Conservation (phyloP, 2,797 vertebrate genomes). For the Peromyscus aztecus region DNA sequence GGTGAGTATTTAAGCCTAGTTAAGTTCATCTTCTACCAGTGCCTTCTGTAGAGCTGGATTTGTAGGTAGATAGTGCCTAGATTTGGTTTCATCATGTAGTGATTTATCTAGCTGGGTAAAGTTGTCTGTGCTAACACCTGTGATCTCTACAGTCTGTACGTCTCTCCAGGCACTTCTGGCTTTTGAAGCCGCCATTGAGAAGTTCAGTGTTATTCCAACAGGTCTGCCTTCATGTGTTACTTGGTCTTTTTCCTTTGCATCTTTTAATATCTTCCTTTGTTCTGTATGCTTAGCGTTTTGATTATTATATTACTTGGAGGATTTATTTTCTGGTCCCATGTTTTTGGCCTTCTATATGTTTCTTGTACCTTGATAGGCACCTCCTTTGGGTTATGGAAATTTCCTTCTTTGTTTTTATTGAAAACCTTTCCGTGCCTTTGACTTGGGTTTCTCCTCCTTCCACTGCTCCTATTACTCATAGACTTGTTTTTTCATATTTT, state of each 20-base stretch:
- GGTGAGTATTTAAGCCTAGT: not conserved
- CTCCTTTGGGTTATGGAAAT: no score
- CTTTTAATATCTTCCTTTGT: not conserved
- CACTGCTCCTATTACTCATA: not conserved
- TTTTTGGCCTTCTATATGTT: not conserved
- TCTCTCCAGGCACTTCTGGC: no score
- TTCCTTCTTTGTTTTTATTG: not conserved
- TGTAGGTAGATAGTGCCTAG: not conserved
- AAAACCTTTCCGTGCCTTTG: not conserved
- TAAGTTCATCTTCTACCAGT: not conserved
- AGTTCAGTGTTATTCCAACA: not conserved
- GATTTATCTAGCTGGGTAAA: not conserved
- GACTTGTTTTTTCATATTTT: not conserved
- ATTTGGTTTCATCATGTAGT: not conserved
- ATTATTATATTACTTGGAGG: not conserved
- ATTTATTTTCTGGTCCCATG: not conserved
- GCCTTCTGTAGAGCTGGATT: not conserved
- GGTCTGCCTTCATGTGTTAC: not conserved
- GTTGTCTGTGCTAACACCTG: not conserved
- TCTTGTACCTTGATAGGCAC: not conserved
- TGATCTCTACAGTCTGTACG: not conserved
- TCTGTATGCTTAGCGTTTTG: not conserved
- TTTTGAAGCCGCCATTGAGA: not conserved
- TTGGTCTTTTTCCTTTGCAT: not conserved
- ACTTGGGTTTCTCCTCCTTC: not conserved